Evolutionary conservation across 2,113 vertebrate species (phyloP).

Genomic region (Progne subis): DNA sequence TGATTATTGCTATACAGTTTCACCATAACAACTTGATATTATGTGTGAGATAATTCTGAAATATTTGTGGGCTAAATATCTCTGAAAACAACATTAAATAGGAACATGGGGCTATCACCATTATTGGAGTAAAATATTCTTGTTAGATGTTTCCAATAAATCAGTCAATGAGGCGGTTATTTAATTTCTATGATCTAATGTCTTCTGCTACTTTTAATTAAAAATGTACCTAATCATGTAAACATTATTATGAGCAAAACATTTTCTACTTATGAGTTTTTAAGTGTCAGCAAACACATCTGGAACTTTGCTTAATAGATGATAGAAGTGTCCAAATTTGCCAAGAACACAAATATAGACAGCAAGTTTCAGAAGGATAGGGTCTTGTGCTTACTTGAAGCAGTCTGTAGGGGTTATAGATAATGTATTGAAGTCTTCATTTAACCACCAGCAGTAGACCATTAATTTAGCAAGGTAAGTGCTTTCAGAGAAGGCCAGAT

Average conservation of each 20-base stretch:
- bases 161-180: slow-evolving; percentile 49
- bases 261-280: slow-evolving; percentile 25
- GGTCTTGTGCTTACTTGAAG: neutral
- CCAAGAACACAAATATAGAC: neutral
- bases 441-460: neutral
- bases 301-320: slow-evolving; percentile 22
- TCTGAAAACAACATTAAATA: slow-evolving; percentile 12
- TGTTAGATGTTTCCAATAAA: slow-evolving; percentile 38
- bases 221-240: slow-evolving; percentile 50
- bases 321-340: neutral
- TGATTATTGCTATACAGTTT: neutral
- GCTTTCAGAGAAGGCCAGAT: neutral
- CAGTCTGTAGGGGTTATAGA: neutral
- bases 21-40: neutral
- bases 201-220: slow-evolving; percentile 44
- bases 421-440: neutral
- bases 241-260: slow-evolving; percentile 41
- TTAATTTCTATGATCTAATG: slow-evolving; percentile 49
- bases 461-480: neutral
- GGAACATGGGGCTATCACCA: neutral
- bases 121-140: slow-evolving; percentile 7
- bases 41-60: neutral
- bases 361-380: neutral
- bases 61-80: slow-evolving; percentile 10
- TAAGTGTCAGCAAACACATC: slow-evolving; percentile 43